Conservation (phyloP, 2,113 vertebrate species). For the Tapirus terrestris region DNA sequence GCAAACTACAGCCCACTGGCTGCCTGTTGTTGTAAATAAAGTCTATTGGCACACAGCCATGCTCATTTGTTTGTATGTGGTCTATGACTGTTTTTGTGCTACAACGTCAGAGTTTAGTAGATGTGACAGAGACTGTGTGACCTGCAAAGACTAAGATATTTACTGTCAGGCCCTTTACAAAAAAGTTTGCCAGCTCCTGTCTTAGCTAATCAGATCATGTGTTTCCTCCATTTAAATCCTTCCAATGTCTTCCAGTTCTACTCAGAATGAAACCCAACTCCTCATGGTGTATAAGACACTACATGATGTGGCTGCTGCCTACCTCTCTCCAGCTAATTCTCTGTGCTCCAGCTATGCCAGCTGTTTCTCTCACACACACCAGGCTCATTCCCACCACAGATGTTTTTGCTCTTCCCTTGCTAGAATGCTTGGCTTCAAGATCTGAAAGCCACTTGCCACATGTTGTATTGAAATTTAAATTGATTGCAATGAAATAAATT, state of each 20-base stretch:
- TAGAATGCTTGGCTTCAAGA: not conserved
- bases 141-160: not conserved
- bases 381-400: fast-evolving
- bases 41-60: too few relatives aligned
- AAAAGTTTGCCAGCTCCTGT: not conserved
- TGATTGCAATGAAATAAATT: not conserved
- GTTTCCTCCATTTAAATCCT: not conserved
- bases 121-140: not conserved
- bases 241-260: not conserved
- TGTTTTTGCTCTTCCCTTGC: not conserved
- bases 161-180: not conserved
- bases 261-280: not conserved
- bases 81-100: not conserved
- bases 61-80: not conserved
- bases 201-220: not conserved
- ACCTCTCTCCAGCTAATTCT: not conserved
- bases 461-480: not conserved
- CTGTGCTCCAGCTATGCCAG: not conserved
- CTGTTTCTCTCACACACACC: not conserved
- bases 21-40: not conserved
- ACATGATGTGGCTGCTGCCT: not conserved
- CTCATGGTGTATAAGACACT: not conserved
- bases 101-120: not conserved
- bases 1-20: not conserved
- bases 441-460: not conserved